phyloP scores from a whole-genome alignment of 2,797 vertebrate genomes.

The Sebastolobus alascanus region DNA sequence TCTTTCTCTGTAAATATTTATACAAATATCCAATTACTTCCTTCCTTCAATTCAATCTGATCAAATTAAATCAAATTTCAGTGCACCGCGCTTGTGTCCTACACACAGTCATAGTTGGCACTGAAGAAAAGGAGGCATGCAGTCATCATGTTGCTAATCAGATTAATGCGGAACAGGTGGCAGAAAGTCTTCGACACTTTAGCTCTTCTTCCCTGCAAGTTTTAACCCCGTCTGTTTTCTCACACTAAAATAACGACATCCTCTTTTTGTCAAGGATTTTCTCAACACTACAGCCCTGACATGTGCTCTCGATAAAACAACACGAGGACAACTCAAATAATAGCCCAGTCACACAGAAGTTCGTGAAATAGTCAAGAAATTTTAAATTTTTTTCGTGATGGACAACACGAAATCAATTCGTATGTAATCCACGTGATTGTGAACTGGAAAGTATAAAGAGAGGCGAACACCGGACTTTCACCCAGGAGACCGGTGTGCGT shows the following conservation, averaged over 20 bases:
- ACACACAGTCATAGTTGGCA: not conserved
- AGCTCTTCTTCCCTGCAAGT: not conserved
- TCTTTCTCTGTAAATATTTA: slow-evolving; percentile 14
- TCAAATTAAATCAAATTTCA: slow-evolving; percentile 38
- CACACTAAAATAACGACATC: not conserved
- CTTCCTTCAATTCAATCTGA: slow-evolving; percentile 31
- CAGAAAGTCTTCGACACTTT: not conserved
- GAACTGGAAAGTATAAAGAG: too few species aligned
- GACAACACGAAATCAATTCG: too few species aligned
- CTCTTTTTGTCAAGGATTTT: not conserved
- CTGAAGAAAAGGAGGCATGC: not conserved
- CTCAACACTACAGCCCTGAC: not conserved
- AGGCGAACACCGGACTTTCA: fast-evolving
- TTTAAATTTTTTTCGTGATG: fast-evolving
- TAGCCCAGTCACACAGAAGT: too few species aligned
- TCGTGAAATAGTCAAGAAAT: too few species aligned
- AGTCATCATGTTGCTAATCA: slow-evolving; percentile 42
- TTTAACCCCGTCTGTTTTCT: not conserved
- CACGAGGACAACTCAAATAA: not conserved
- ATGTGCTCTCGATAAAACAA: not conserved
- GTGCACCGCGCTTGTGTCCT: not conserved
- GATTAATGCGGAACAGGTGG: slow-evolving; percentile 31
- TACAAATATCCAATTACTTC: slow-evolving; percentile 43
- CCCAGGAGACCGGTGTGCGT: too few species aligned
- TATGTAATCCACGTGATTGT: too few species aligned